Percentiles rank a stretch among this genome's conserved stretches.
phyloP scores from a whole-genome alignment of 2,888 invertebrate genomes.

The Caenorhabditis sp. region DNA sequence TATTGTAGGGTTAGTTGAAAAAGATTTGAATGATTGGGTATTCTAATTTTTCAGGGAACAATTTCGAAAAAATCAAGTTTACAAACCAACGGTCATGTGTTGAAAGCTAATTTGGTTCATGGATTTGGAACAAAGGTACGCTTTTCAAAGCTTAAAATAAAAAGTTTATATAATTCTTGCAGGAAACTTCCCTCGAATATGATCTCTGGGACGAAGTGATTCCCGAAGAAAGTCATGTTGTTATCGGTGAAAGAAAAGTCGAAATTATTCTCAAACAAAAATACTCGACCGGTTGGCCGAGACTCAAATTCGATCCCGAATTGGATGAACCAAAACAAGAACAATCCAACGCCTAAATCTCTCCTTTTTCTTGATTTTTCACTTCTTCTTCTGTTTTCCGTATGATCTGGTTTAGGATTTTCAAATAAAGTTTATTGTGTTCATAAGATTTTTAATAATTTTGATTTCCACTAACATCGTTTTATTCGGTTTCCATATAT shows the following conservation, averaged over 20 bases:
- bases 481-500: too few species aligned
- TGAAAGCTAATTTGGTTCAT: constrained; percentile 53
- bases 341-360: neutral
- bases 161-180: constrained; percentile 11
- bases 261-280: constrained; percentile 65
- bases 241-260: constrained; percentile 65
- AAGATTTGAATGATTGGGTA: constrained; percentile 2
- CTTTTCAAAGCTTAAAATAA: neutral
- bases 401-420: neutral
- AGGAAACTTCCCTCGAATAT: constrained; percentile 53
- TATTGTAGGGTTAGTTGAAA: constrained; percentile 55
- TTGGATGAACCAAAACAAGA: constrained; percentile 19
- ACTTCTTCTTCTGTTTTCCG: neutral
- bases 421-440: neutral
- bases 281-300: constrained; percentile 61
- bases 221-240: constrained; percentile 54
- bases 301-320: constrained; percentile 55
- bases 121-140: constrained; percentile 54
- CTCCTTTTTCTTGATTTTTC: neutral
- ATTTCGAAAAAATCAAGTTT: constrained; percentile 81
- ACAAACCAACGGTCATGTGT: constrained; percentile 82
- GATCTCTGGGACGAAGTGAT: constrained; percentile 67
- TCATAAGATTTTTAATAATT: neutral
- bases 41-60: constrained; percentile 77
- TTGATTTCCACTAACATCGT: neutral